Conservation (phyloP, 2,888 invertebrate species). For the Eucriotettix oculatus region DNA sequence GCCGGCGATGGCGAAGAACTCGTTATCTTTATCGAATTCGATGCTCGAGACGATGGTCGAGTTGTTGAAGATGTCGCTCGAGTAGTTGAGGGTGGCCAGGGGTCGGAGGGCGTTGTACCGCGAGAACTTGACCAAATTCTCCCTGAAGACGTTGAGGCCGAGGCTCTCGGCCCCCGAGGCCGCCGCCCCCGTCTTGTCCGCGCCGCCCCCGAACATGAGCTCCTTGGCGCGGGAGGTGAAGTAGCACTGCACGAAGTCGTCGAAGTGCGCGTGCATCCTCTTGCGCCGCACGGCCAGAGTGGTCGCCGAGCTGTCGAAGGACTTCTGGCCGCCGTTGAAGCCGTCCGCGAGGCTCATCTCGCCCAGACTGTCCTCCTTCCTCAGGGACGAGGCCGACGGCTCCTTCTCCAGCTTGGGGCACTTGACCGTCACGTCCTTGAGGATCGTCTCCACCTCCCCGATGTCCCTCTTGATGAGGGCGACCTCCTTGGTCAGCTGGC, state of each 20-base stretch:
- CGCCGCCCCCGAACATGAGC: slow-evolving; percentile 36
- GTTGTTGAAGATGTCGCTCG: slow-evolving; percentile 73
- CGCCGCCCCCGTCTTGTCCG: slow-evolving; percentile 19
- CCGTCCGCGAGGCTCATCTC: slow-evolving; percentile 15
- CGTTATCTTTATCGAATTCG: slow-evolving; percentile 91
- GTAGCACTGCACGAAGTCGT: slow-evolving; percentile 77
- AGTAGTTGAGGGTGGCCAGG: slow-evolving; percentile 76
- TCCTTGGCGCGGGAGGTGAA: slow-evolving; percentile 61
- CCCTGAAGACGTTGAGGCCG: slow-evolving; percentile 60
- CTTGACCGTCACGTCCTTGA: slow-evolving; percentile 37
- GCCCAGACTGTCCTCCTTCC: slow-evolving; percentile 9
- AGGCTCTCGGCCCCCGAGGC: slow-evolving; percentile 18
- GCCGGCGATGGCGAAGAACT: slow-evolving; percentile 89
- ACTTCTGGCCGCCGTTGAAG: slow-evolving; percentile 17
- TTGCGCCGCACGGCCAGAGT: slow-evolving; percentile 51
- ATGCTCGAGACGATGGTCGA: slow-evolving; percentile 81
- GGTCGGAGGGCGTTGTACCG: slow-evolving; percentile 60
- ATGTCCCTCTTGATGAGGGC: slow-evolving; percentile 58
- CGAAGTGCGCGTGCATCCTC: slow-evolving; percentile 70
- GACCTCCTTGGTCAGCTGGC: slow-evolving; percentile 51
- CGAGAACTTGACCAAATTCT: slow-evolving; percentile 74
- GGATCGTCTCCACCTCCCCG: slow-evolving; percentile 48
- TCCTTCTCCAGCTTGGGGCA: slow-evolving; percentile 37
- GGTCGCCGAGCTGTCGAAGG: slow-evolving; percentile 19
- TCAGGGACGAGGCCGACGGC: not conserved